phyloP scores from a whole-genome alignment of 2,797 vertebrate species.

The Falco cherrug region DNA sequence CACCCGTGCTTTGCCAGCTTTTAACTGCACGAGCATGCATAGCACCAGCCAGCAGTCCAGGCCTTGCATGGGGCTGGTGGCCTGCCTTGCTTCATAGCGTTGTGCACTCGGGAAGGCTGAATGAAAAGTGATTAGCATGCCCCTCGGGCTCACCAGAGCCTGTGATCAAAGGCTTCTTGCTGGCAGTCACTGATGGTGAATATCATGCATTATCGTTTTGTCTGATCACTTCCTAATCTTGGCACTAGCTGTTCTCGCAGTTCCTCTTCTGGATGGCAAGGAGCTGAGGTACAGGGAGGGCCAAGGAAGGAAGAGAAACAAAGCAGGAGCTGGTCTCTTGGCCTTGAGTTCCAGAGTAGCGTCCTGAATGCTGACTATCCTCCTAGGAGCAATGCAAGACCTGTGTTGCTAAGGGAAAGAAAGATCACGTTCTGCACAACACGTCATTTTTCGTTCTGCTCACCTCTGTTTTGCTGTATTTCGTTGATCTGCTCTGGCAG shows the following conservation, averaged over 20 bases:
- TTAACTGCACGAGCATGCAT: accelerated
- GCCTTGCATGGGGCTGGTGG: neutral
- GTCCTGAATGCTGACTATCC: neutral
- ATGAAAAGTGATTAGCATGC: neutral
- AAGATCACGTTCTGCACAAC: neutral
- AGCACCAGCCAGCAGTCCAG: neutral
- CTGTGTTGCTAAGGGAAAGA: neutral
- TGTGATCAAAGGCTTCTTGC: neutral
- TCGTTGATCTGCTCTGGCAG: neutral
- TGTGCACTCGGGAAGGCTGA: neutral
- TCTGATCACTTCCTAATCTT: neutral
- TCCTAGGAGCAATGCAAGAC: neutral
- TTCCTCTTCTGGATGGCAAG: neutral
- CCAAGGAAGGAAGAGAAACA: neutral
- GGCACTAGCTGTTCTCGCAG: neutral
- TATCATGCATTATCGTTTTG: neutral
- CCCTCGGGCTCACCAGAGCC: neutral
- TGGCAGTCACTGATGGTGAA: neutral
- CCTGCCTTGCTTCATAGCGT: neutral
- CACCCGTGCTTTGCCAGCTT: neutral
- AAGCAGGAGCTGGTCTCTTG: neutral
- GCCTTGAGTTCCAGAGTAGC: neutral
- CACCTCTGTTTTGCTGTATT: neutral
- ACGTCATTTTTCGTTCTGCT: neutral
- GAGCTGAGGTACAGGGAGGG: neutral